Conservation (phyloP, 2,797 vertebrate species). For the Taenioides sp. region DNA sequence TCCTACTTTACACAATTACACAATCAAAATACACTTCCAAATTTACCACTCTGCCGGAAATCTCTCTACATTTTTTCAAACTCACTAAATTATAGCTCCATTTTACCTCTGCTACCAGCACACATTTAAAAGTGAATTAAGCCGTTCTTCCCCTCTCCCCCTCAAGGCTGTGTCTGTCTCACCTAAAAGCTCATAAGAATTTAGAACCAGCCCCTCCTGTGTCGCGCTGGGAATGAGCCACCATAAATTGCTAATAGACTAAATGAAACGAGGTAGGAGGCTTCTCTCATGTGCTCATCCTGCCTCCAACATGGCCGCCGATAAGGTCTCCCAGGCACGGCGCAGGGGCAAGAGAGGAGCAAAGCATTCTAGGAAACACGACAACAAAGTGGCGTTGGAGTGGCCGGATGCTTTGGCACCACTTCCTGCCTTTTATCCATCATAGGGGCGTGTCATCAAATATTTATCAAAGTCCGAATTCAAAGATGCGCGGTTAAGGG, state of each 20-base stretch:
- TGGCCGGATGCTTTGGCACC: constrained; percentile 82
- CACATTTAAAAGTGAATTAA: constrained; percentile 71
- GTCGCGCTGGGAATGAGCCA: constrained; percentile 84
- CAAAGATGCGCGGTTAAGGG: constrained; percentile 87
- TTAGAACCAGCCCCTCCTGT: constrained; percentile 81
- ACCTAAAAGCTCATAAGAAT: constrained; percentile 76
- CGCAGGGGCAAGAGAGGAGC: constrained; percentile 54
- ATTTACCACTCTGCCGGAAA: no score
- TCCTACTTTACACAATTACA: background rate
- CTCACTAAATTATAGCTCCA: background rate
- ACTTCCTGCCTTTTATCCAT: constrained; percentile 99
- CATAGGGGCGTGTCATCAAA: constrained; percentile 95
- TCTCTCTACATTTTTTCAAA: background rate
- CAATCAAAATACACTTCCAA: background rate
- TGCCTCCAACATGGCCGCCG: constrained; percentile 73
- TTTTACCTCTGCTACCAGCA: constrained; percentile 66
- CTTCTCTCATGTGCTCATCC: constrained; percentile 67
- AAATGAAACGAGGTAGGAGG: constrained; percentile 86
- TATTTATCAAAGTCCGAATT: constrained; percentile 99
- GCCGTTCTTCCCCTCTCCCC: constrained; percentile 60
- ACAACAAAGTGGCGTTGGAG: constrained; percentile 99
- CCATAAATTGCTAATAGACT: constrained; percentile 98
- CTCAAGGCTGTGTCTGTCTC: constrained; percentile 65
- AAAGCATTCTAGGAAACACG: constrained; percentile 79
- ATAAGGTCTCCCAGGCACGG: constrained; percentile 64